These are phyloP conservation scores for Mungos mungo DNA, from an alignment of 2,113 vertebrate genomes.

Conservation along the genomic window DNA sequence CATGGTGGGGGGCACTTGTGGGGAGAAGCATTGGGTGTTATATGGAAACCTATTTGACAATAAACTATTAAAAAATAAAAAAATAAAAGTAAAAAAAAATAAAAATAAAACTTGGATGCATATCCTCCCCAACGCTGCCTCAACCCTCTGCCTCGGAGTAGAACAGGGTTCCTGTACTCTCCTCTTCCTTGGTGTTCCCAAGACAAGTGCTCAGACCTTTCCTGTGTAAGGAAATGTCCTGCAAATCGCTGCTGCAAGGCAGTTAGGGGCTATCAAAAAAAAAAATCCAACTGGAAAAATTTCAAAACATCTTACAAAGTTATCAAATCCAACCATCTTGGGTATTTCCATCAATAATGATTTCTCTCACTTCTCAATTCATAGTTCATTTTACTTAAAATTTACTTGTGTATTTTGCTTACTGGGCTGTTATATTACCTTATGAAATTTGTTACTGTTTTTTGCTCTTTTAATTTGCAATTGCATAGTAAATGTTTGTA, in stretches of 20 bases:
- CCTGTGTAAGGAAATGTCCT: not conserved
- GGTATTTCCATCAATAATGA: not conserved
- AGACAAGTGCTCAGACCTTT: not conserved
- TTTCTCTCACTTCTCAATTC: not conserved
- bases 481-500: not conserved
- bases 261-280: not conserved
- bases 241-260: not conserved
- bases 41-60: too few species aligned
- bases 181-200: not conserved
- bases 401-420: not conserved
- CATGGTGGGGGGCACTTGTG: too few species aligned
- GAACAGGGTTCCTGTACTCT: not conserved
- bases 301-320: not conserved
- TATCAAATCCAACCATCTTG: not conserved
- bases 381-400: not conserved
- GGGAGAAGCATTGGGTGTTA: too few species aligned
- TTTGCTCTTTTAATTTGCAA: not conserved
- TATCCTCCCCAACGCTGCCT: not conserved
- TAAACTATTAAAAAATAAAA: too few species aligned
- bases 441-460: not conserved
- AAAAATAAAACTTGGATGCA: too few species aligned
- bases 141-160: not conserved
- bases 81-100: too few species aligned
- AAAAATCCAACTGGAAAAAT: not conserved
- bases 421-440: not conserved